Evolutionary conservation across 2,797 vertebrate genomes (phyloP), one percentile per base, ranked within the genome.

Genomic region (Dromococcyx pavoninus): DNA sequence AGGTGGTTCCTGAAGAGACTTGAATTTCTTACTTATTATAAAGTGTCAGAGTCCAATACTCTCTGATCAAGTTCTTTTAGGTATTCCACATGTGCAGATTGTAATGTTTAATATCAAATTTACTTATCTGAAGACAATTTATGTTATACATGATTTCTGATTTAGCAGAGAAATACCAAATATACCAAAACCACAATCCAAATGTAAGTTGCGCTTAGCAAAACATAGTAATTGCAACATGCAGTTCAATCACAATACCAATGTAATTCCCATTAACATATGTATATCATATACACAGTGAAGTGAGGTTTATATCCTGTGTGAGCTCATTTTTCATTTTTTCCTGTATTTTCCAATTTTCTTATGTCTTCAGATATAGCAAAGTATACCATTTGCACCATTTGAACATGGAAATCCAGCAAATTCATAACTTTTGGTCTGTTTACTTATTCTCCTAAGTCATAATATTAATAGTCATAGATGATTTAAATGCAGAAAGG

Each of bases 11-110:
- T 64, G 53, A 86, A 83, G 13, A 76, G 27, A 58, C 23, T 85
- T 83, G 65, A 18, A 54, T 88, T 70, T 89, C 75, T 86, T 94
- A 50, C 11, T 46, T 64, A 50, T 7, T 70, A 46, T 54, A 74
- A 71, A 78, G 25, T 27, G 10, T 73, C 25, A 54, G 17, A 61
- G 44, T 72, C 30, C 50, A 73, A 15, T 66, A 62, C 14, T 62
- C 17, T 69, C 58, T 79, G 27, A 93, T 51, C 39, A 76, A 82
- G 17, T 70, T 78, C 14, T 66, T 87, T 88, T 50, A 82, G 54
- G 24, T 79, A 50, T 7, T 69, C 8, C 30, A 58, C 6, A 2
- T 7, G 6, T 75, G 21, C 43, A 86, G 11, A 2, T 21, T 54
- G 5, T 58, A 85, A 73, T 43, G 17, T 70, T 93, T 70, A 62